Evolutionary conservation across 2,888 invertebrate species (phyloP), one percentile per base, ranked within the genome.

Genomic region (Nysson spinosus): DNA sequence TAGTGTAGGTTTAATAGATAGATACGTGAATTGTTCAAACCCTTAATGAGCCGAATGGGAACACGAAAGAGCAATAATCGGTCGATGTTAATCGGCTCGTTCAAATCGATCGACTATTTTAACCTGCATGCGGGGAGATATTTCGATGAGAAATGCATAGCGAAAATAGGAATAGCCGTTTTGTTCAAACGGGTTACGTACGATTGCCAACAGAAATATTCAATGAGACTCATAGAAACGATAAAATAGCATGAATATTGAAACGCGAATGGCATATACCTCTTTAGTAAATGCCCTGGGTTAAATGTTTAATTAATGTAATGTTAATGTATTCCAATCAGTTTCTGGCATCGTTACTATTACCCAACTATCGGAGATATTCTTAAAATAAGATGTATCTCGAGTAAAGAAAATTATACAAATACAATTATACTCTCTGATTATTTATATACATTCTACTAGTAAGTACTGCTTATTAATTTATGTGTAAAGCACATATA

Each of bases 41-140:
- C 24, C 1, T 24, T 5, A 24, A 24, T 5, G 24, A 24, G 9
- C 34, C 14, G 6, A 34, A 7, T 16, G 34, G 16, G 9, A 34
- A 14, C 34, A 14, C 14, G 34, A 14, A 14, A 34, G 34, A 14
- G 14, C 34, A 14, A 12, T 14, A 14, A 7, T 34, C 14, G 34
- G 2, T 34, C 4, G 4, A 34, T 4, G 24, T 17, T 68, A 60
- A 67, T 66, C 67, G 50, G 42, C 42, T 66, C 58, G 30, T 32
- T 40, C 22, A 40, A 28, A 32, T 55, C 55, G 32, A 62, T 51
- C 22, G 40, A 19, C 11, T 37, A 35, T 62, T 61, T 43, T 39
- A 42, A 61, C 16, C 22, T 20, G 20, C 1, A 7, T 35, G 19
- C 14, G 19, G 24, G 26, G 32, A 20, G 46, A 26, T 49, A 54